These are phyloP conservation scores for Euclidia mi DNA, from an alignment of 2,888 invertebrate genomes.

Conservation along the genomic window DNA sequence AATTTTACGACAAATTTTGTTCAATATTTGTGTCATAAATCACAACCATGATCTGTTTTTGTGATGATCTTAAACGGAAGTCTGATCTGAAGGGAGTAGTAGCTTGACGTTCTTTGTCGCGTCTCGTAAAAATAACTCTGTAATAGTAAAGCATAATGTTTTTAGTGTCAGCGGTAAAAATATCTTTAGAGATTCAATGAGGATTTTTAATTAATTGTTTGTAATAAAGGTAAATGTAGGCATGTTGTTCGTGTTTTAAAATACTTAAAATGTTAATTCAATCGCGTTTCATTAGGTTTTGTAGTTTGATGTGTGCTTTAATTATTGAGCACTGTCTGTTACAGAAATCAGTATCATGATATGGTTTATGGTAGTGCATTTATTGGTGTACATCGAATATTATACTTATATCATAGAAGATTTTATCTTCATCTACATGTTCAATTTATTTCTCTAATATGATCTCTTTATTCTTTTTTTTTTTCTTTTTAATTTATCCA, in stretches of 20 bases:
- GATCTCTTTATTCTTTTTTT: no score
- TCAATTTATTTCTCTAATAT: no score
- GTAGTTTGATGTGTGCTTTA: no score
- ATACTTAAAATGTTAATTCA: no score
- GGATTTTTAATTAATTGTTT: constrained; percentile 38
- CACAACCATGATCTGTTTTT: constrained; percentile 75
- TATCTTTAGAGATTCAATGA: constrained; percentile 45
- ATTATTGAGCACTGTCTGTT: no score
- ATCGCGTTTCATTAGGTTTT: no score
- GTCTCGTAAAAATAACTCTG: constrained; percentile 63
- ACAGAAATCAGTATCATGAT: no score
- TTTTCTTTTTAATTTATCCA: no score
- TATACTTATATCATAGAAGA: no score
- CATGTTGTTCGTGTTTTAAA: neutral
- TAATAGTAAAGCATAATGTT: constrained; percentile 64
- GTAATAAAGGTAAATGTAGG: constrained; percentile 29
- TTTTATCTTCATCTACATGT: no score
- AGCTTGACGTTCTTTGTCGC: constrained; percentile 38
- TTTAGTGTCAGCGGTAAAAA: constrained; percentile 57
- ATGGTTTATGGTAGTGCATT: no score
- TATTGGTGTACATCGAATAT: no score
- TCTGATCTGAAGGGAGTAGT: constrained; percentile 58
- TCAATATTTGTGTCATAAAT: constrained; percentile 82
- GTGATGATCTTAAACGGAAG: constrained; percentile 64
- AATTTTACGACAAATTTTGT: constrained; percentile 83